A percentile compares a stretch with the other conserved stretches of the same genome.
These are phyloP conservation scores for Heliconius erato DNA, from an alignment of 2,888 invertebrate species.

Conservation along the genomic window DNA sequence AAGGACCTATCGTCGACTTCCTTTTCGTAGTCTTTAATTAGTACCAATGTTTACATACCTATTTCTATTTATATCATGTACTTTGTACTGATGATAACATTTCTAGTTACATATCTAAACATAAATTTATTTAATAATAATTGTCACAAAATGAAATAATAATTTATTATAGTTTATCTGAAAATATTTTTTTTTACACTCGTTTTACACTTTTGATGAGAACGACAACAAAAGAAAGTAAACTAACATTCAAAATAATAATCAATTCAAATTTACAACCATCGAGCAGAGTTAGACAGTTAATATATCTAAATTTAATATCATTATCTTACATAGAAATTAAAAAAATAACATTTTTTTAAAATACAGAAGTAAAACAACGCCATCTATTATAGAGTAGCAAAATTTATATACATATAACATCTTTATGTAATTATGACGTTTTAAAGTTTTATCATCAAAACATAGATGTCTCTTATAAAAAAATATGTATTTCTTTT, in stretches of 20 bases:
- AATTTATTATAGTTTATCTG: no score
- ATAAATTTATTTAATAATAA: background rate
- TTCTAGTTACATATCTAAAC: background rate
- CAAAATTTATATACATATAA: background rate
- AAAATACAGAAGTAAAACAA: background rate
- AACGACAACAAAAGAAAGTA: no score
- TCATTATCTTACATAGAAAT: no score
- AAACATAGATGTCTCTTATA: conserved; percentile 10
- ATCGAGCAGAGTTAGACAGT: no score
- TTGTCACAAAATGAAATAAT: no score
- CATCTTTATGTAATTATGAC: background rate
- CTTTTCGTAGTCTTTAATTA: conserved; percentile 32
- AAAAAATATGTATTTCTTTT: background rate
- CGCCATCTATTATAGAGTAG: conserved; percentile 63
- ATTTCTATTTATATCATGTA: conserved; percentile 17
- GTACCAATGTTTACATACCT: background rate
- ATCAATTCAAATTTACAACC: no score
- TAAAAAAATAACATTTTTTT: background rate
- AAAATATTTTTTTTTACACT: no score
- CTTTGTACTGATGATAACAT: background rate
- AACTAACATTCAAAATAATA: no score
- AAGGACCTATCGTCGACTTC: conserved; percentile 36
- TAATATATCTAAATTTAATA: no score
- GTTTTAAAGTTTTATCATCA: background rate
- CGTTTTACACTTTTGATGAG: no score